Evolutionary conservation across 2,113 vertebrate genomes (phyloP), one percentile per base, ranked within the genome.

Genomic region (Macaca mulatta): DNA sequence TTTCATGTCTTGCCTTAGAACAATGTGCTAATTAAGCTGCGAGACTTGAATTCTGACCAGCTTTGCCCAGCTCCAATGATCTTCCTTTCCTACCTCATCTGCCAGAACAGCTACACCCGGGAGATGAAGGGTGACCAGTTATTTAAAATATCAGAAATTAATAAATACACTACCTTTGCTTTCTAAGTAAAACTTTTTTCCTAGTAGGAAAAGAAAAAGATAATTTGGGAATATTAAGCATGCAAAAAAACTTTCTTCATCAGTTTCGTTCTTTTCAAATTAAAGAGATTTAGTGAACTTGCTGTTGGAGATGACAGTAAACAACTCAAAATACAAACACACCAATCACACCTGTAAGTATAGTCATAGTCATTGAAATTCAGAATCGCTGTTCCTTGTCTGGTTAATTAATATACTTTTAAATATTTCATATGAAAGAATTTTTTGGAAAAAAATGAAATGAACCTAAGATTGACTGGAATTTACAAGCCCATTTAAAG

Each of bases 401-500:
- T 98, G 91, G 81, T 95, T 97, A 98, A 98, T 97, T 96, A 97
- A 98, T 98, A 98, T 57, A 83, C 98, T 96, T 98, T 97, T 97
- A 95, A 98, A 97, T 64, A 25, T 57, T 97, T 98, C 95, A 84
- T 57, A 94, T 96, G 90, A 95, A 80, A 94, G 25, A 5, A 50
- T 97, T 98, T 98, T 94, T 38, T 3, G 32, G 0, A 22, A 30
- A 12, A 2, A 86, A 77, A 45, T 78, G 30, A 98, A 98, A 98
- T 94, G 95, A 98, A 92, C 18, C 10, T 96, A 96, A 97, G 97
- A 96, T 96, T 98, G 97, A 93, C 94, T 98, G 96, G 96, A 98
- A 98, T 98, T 98, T 98, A 94, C 97, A 98, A 98, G 97, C 97
- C 98, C 98, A 98, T 98, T 98, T 99, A 98, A 97, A 98, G 98